These are phyloP conservation scores for Rhadina sibilatrix DNA, from an alignment of 2,113 vertebrate genomes.

Conservation along the genomic window DNA sequence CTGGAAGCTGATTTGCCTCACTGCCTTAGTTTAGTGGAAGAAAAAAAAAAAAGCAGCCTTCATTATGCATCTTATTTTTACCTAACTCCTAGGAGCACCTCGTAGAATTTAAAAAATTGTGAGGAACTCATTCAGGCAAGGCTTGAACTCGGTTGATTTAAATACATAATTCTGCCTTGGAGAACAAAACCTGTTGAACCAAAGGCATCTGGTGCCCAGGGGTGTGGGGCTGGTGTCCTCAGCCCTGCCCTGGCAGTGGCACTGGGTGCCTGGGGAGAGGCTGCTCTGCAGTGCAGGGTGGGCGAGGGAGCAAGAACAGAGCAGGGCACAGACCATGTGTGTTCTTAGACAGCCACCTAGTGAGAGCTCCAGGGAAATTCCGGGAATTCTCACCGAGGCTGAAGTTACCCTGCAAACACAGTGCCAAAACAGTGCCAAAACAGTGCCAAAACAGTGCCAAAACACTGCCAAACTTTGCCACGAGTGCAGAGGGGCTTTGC, in stretches of 20 bases:
- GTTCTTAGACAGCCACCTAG: conserved; percentile 58
- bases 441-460: background rate
- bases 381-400: background rate
- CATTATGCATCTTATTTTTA: background rate
- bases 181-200: background rate
- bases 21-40: background rate
- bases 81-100: background rate
- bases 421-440: background rate
- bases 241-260: background rate
- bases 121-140: background rate
- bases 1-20: background rate
- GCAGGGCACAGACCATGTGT: background rate
- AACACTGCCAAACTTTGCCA: background rate
- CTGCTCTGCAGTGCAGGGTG: background rate
- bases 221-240: background rate
- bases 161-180: background rate
- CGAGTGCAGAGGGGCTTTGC: background rate
- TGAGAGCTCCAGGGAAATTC: background rate
- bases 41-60: background rate
- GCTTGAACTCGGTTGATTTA: fast-evolving
- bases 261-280: background rate
- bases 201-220: background rate
- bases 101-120: fast-evolving
- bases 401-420: background rate
- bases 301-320: fast-evolving